Conservation (phyloP, 2,113 vertebrate species). For the Zosterops lateralis region DNA sequence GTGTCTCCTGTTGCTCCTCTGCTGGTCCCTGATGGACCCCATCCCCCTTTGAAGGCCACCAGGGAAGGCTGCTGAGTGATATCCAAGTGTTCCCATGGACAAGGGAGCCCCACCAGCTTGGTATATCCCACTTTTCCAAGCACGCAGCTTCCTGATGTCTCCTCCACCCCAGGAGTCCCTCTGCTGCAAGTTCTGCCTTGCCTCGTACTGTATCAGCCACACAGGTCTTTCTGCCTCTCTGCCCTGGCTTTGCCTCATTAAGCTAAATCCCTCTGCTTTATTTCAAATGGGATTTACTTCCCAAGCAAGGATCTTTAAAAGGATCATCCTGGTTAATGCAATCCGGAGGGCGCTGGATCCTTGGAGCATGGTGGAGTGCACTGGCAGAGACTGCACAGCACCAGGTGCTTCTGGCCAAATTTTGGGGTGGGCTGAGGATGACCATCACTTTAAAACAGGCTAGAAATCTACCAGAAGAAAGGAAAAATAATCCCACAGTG, state of each 20-base stretch:
- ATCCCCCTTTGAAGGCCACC: background rate
- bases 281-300: constrained; percentile 40
- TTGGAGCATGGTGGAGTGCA: background rate
- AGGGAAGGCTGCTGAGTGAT: background rate
- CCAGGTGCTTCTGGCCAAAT: background rate
- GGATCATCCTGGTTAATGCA: background rate
- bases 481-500: rapidly evolving
- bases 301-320: constrained; percentile 20
- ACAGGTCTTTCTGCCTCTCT: background rate
- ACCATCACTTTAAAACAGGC: background rate
- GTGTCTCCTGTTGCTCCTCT: background rate
- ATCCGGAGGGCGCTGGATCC: background rate
- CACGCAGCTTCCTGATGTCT: rapidly evolving
- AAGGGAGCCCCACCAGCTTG: background rate
- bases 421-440: background rate
- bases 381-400: background rate
- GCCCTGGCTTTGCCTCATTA: background rate
- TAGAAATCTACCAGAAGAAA: background rate
- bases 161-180: background rate
- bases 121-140: rapidly evolving
- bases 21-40: background rate
- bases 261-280: constrained; percentile 37
- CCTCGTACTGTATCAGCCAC: background rate
- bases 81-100: rapidly evolving
- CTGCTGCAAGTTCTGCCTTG: background rate